Conservation (phyloP, 2,113 vertebrate species). For the Felis chaus region DNA sequence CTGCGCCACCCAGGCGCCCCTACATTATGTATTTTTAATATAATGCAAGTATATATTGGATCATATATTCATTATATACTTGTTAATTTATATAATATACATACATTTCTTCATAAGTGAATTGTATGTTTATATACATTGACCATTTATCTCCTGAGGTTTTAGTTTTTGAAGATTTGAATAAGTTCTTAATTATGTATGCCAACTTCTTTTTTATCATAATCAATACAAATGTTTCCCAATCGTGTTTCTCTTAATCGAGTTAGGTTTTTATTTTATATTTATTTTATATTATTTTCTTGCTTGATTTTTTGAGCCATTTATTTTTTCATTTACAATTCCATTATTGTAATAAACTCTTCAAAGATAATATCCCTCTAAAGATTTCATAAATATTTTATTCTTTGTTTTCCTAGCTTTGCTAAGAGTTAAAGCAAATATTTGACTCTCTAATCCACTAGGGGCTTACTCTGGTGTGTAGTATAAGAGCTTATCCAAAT, state of each 20-base stretch:
- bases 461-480: background rate
- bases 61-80: background rate
- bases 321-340: slow-evolving; percentile 30
- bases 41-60: background rate
- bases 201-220: background rate
- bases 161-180: slow-evolving; percentile 49
- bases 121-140: background rate
- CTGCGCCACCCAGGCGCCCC: no score
- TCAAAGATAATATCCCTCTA: background rate
- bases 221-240: background rate
- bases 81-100: background rate
- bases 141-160: background rate
- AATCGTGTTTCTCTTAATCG: background rate
- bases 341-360: background rate
- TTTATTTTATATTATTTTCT: background rate
- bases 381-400: slow-evolving; percentile 49
- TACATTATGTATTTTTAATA: background rate
- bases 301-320: background rate
- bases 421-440: slow-evolving; percentile 42
- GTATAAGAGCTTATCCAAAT: background rate
- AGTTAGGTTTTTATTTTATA: background rate
- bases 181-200: background rate
- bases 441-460: slow-evolving; percentile 9
- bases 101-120: background rate
- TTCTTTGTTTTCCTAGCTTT: slow-evolving; percentile 1